A percentile compares a stretch with the other conserved stretches of the same genome.
phyloP scores from a whole-genome alignment of 2,113 vertebrate species.

The Elachura formosa region DNA sequence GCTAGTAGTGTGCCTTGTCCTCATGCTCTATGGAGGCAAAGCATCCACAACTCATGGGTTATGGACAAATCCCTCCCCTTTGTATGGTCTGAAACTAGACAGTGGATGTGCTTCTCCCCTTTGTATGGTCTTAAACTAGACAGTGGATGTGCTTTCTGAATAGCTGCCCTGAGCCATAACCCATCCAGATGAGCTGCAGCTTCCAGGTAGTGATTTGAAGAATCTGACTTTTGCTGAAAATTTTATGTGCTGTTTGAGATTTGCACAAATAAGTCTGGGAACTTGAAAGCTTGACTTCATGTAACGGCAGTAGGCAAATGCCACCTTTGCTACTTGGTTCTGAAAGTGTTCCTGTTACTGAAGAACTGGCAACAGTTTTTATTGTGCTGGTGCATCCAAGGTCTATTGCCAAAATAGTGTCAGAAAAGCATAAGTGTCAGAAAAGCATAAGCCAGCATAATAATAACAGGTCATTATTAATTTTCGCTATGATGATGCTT shows the following conservation, averaged over 20 bases:
- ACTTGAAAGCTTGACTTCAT: not conserved
- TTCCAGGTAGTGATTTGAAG: not conserved
- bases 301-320: not conserved
- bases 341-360: not conserved
- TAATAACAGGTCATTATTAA: not conserved
- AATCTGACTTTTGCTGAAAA: not conserved
- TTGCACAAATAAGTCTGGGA: not conserved
- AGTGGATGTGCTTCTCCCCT: not conserved
- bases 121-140: not conserved
- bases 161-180: not conserved
- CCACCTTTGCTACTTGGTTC: not conserved
- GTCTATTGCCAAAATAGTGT: not conserved
- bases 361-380: not conserved
- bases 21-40: accelerated
- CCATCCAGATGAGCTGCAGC: not conserved
- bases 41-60: accelerated
- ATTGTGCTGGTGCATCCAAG: not conserved
- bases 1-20: not conserved
- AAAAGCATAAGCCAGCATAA: not conserved
- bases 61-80: not conserved
- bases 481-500: slow-evolving; percentile 4
- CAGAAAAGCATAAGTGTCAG: not conserved
- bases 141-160: not conserved
- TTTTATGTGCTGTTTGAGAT: not conserved
- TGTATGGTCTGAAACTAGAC: not conserved